Conservation (phyloP, 1,140 invertebrate species). For the Apocrypta bakeri region DNA sequence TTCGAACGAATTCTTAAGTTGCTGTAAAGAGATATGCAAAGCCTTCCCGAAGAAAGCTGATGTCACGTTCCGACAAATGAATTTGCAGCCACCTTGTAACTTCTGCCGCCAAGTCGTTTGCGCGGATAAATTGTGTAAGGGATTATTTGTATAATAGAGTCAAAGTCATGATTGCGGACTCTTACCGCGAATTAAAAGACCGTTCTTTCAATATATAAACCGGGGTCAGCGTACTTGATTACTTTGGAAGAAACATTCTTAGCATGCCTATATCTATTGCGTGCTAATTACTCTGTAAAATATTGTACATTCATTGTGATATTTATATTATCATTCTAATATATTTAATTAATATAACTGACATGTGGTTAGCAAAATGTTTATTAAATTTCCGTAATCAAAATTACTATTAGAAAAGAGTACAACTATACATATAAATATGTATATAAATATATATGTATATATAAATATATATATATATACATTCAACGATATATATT, state of each 20-base stretch:
- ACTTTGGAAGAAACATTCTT: constrained; percentile 38
- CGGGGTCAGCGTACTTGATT: constrained; percentile 18
- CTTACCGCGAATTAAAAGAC: background rate
- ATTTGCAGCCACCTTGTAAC: constrained; percentile 5
- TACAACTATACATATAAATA: no score
- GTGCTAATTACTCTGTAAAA: constrained; percentile 35
- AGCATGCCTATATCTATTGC: background rate
- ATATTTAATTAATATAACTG: constrained; percentile 14
- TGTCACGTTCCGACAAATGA: constrained; percentile 17
- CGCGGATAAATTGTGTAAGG: background rate
- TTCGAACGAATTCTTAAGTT: background rate
- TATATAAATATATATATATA: no score
- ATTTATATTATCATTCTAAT: constrained; percentile 35
- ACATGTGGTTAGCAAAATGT: background rate
- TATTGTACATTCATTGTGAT: constrained; percentile 44
- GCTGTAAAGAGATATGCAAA: constrained; percentile 4
- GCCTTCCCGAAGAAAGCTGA: constrained; percentile 6
- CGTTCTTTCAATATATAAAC: background rate
- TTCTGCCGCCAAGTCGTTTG: constrained; percentile 25
- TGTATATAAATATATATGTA: no score
- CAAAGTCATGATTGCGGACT: constrained; percentile 29
- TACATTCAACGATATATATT: background rate
- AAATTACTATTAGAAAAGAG: background rate
- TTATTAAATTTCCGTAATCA: background rate
- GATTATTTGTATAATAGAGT: constrained; percentile 13